Conservation (phyloP, 2,888 invertebrate genomes). For the Drosophila kokeensis region DNA sequence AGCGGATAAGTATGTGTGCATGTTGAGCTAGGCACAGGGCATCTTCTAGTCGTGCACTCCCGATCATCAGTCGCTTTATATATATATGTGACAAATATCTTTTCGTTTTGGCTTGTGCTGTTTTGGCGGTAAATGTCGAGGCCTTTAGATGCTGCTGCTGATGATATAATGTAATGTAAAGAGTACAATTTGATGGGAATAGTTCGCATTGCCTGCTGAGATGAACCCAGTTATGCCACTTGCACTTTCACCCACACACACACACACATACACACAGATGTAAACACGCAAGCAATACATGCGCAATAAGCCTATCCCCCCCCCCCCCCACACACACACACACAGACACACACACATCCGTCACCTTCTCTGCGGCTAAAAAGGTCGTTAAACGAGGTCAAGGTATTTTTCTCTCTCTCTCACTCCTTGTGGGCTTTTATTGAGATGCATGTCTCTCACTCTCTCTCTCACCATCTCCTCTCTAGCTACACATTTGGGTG, state of each 20-base stretch:
- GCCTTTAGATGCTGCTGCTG: conserved; percentile 52
- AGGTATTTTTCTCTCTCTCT: conserved; percentile 51
- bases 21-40: background rate
- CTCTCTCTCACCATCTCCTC: conserved; percentile 3
- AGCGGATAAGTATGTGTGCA: background rate
- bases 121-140: conserved; percentile 50
- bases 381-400: conserved; percentile 71
- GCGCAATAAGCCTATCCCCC: conserved; percentile 5
- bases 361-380: conserved; percentile 13
- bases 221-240: conserved; percentile 20
- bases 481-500: conserved; percentile 6
- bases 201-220: conserved; percentile 4
- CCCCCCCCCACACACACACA: background rate
- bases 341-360: background rate
- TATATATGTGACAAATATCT: background rate
- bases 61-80: background rate
- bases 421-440: conserved; percentile 9
- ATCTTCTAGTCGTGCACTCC: conserved; percentile 10
- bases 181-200: conserved; percentile 22
- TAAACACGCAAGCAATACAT: conserved; percentile 1
- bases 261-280: conserved; percentile 6
- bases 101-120: conserved; percentile 13
- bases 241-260: conserved; percentile 7
- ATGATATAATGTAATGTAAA: conserved; percentile 47
- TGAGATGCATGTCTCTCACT: conserved; percentile 8